Conservation (phyloP, 2,113 vertebrate genomes). For the Mastomys natalensis region DNA sequence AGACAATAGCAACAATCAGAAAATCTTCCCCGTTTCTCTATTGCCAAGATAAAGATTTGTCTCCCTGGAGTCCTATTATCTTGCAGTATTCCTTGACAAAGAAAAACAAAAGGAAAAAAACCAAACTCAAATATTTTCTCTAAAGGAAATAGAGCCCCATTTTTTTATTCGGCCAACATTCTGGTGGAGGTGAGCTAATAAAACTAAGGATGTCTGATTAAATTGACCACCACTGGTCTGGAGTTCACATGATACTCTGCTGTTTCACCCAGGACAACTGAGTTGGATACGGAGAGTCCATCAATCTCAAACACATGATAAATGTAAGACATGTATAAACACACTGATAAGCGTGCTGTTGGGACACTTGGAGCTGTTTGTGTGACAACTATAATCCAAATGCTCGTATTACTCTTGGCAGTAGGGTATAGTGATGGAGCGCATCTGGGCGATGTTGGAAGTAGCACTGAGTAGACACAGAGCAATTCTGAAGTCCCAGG, state of each 20-base stretch:
- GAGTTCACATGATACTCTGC: accelerated
- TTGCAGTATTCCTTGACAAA: neutral
- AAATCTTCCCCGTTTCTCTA: neutral
- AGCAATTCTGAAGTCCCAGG: neutral
- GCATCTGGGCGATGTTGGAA: neutral
- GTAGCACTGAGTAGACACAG: neutral
- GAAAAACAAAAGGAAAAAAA: neutral
- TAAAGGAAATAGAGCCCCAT: neutral
- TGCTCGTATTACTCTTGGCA: neutral
- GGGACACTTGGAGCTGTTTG: neutral
- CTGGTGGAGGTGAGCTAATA: neutral
- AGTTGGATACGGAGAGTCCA: accelerated
- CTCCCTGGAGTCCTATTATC: neutral
- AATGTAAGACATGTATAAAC: neutral
- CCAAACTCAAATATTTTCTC: neutral
- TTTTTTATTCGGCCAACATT: neutral
- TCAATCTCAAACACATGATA: neutral
- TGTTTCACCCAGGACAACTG: neutral
- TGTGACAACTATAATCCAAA: neutral
- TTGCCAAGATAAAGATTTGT: neutral
- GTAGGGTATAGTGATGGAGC: neutral
- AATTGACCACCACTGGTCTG: too few species aligned
- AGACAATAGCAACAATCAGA: neutral
- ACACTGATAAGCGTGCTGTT: neutral
- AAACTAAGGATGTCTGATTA: neutral